Percentiles rank a stretch among this genome's conserved stretches.
These are phyloP conservation scores for Drymodes brunneopygia DNA, from an alignment of 2,113 vertebrate species.

Conservation along the genomic window DNA sequence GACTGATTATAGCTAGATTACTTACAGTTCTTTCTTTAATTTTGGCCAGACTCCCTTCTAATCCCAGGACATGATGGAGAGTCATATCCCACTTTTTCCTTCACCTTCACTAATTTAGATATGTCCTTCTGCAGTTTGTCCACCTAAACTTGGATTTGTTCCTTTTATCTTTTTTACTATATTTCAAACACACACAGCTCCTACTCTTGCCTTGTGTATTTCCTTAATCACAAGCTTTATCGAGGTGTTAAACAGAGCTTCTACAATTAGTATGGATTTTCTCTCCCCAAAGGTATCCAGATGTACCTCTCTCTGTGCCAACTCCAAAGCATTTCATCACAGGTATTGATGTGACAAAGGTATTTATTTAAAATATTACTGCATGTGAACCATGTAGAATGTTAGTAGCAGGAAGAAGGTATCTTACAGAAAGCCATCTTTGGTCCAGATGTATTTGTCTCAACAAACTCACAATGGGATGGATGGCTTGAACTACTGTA, in stretches of 20 bases:
- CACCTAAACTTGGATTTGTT: background rate
- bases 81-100: background rate
- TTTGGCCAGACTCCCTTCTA: background rate
- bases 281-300: fast-evolving
- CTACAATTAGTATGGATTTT: background rate
- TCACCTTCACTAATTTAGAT: background rate
- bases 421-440: fast-evolving
- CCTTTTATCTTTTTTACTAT: background rate
- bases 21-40: background rate
- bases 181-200: background rate
- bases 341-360: background rate
- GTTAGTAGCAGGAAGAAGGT: background rate
- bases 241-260: background rate
- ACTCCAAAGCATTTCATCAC: background rate
- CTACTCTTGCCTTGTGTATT: background rate
- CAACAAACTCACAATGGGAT: background rate
- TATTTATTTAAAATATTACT: background rate
- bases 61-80: background rate
- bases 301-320: background rate
- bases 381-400: background rate
- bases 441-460: background rate
- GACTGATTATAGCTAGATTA: background rate
- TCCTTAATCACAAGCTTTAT: background rate
- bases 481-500: background rate
- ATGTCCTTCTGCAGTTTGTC: background rate